phyloP scores from a whole-genome alignment of 2,113 vertebrate species.

The Cairina moschata region DNA sequence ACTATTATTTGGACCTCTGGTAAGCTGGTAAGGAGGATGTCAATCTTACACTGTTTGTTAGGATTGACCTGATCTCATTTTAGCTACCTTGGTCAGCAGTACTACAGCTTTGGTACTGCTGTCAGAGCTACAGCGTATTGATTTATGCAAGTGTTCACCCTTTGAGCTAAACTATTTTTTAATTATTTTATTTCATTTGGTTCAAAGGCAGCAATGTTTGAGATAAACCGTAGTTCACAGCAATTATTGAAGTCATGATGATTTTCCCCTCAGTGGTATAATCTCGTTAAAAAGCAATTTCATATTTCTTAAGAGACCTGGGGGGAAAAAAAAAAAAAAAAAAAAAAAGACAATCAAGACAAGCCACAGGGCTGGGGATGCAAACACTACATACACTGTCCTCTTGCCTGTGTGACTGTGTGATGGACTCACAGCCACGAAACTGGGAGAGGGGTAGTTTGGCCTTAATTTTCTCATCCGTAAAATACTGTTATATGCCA shows the following conservation, averaged over 20 bases:
- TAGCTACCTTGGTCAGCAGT: not conserved
- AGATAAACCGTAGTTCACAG: not conserved
- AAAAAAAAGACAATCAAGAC: not conserved
- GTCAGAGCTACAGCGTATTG: not conserved
- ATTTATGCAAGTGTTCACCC: not conserved
- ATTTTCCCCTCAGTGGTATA: not conserved
- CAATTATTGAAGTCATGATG: not conserved
- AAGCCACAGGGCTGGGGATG: rapidly evolving
- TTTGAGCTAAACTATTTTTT: not conserved
- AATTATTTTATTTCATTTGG: not conserved
- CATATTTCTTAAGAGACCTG: not conserved
- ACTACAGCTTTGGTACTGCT: not conserved
- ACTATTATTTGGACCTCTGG: not conserved
- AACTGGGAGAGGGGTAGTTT: rapidly evolving
- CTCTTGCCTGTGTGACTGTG: not conserved
- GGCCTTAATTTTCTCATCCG: not conserved
- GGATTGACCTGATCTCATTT: not conserved
- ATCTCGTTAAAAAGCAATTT: not conserved
- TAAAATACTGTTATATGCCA: not conserved
- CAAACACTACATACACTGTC: not conserved
- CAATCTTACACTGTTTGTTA: not conserved
- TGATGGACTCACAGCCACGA: not conserved
- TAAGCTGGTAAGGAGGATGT: not conserved
- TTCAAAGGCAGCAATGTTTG: not conserved
- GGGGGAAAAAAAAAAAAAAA: not conserved